phyloP scores from a whole-genome alignment of 2,888 invertebrate species.

The Cephus pulcher region DNA sequence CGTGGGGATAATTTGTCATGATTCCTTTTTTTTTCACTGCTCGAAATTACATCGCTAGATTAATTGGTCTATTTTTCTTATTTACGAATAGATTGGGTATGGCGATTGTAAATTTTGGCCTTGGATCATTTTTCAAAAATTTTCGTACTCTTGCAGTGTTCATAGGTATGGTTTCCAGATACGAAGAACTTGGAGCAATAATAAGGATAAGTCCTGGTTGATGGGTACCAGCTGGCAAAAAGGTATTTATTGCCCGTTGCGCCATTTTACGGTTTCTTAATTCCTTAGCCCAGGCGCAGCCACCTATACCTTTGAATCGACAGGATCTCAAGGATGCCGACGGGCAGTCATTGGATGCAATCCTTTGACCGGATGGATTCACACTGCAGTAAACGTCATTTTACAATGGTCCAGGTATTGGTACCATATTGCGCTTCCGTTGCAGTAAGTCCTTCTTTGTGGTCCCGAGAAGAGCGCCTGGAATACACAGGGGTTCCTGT shows the following conservation, averaged over 20 bases:
- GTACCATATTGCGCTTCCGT: not conserved
- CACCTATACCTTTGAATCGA: conserved; percentile 25
- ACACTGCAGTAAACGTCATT: conserved; percentile 30
- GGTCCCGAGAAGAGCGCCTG: not conserved
- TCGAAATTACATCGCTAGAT: not conserved
- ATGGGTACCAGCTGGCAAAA: conserved; percentile 53
- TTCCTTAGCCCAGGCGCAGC: conserved; percentile 37
- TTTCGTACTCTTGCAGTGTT: not conserved
- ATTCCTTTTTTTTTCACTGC: conserved; percentile 3
- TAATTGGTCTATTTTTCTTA: not conserved
- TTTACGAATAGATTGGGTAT: not conserved
- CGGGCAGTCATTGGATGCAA: conserved; percentile 28
- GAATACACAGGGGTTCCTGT: not conserved
- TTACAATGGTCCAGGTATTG: conserved; percentile 16
- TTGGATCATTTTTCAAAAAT: not conserved
- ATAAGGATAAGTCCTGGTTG: not conserved
- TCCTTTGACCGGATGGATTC: conserved; percentile 43
- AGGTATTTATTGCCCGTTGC: conserved; percentile 59
- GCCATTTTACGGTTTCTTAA: conserved; percentile 59
- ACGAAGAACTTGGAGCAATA: not conserved
- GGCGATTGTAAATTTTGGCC: not conserved
- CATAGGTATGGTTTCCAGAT: not conserved
- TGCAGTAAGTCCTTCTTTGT: not conserved
- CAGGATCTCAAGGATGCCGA: conserved; percentile 34
- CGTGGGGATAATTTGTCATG: not conserved